phyloP scores from a whole-genome alignment of 2,797 vertebrate species.

The Xenopus petersii region DNA sequence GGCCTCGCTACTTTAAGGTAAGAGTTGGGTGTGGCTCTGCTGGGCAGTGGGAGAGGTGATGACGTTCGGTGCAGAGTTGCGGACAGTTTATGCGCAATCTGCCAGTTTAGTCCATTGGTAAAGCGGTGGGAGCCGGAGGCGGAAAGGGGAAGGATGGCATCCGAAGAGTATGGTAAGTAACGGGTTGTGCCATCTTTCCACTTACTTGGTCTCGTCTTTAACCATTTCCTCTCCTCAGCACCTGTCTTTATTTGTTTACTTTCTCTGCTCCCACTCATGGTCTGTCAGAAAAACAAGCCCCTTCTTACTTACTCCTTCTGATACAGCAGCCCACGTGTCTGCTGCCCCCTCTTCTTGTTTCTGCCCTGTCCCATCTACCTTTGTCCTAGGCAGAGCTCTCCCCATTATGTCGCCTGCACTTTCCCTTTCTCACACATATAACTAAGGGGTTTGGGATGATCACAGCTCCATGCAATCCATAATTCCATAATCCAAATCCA shows the following conservation, averaged over 20 bases:
- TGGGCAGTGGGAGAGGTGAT: background rate
- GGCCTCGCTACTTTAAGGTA: background rate
- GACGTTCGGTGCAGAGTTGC: background rate
- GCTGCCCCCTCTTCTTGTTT: background rate
- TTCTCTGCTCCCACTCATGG: background rate
- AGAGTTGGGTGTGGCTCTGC: background rate
- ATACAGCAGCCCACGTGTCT: too few relatives aligned
- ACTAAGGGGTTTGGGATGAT: too few relatives aligned
- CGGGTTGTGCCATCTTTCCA: background rate
- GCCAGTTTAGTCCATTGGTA: background rate
- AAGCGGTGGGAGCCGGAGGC: background rate
- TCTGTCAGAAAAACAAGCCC: too few relatives aligned
- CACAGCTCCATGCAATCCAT: too few relatives aligned
- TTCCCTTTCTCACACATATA: too few relatives aligned
- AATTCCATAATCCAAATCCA: too few relatives aligned
- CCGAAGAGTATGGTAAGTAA: constrained; percentile 13
- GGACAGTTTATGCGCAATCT: background rate
- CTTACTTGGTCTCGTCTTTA: background rate
- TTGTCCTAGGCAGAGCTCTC: background rate
- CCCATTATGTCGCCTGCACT: too few relatives aligned
- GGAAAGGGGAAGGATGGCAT: background rate
- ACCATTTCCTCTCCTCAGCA: background rate
- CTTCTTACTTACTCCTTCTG: too few relatives aligned
- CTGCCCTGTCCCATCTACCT: background rate
- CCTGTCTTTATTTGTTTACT: background rate